Percentiles rank a stretch among this genome's conserved stretches.
These are phyloP conservation scores for Sycophaga agraensis DNA, from an alignment of 1,140 invertebrate genomes.

Conservation along the genomic window DNA sequence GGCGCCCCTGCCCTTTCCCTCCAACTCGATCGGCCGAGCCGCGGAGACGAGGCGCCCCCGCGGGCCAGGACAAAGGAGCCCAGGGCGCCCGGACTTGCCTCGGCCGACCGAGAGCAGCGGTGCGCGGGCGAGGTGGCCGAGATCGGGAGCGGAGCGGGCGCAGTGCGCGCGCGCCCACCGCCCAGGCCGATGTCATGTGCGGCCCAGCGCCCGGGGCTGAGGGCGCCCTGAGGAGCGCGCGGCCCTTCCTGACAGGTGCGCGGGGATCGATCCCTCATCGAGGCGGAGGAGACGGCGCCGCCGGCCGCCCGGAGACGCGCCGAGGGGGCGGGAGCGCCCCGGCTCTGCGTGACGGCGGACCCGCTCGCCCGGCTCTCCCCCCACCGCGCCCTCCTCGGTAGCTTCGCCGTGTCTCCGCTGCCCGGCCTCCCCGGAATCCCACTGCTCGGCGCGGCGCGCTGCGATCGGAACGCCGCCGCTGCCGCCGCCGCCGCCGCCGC, in stretches of 20 bases:
- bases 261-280: slow-evolving; percentile 22
- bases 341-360: background rate
- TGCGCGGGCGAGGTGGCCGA: background rate
- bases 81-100: too few relatives aligned
- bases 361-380: background rate
- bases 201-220: background rate
- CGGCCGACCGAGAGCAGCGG: background rate
- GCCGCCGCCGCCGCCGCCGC: too few relatives aligned
- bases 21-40: too few relatives aligned
- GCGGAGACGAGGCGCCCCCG: too few relatives aligned
- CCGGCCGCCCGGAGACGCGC: too few relatives aligned
- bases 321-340: background rate
- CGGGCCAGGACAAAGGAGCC: too few relatives aligned
- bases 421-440: background rate
- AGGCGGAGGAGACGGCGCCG: background rate
- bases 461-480: slow-evolving; percentile 18
- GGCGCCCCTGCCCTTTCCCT: too few relatives aligned
- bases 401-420: slow-evolving; percentile 12
- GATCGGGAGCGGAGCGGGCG: background rate
- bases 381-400: background rate
- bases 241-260: slow-evolving; percentile 11
- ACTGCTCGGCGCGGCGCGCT: slow-evolving; percentile 5
- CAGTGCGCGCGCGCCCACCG: too few relatives aligned
- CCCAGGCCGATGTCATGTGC: too few relatives aligned
- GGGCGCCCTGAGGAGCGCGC: slow-evolving; percentile 11